Base-by-base conservation (phyloP, 2,888 invertebrate genomes). In the Tineola bisselliella region DNA sequence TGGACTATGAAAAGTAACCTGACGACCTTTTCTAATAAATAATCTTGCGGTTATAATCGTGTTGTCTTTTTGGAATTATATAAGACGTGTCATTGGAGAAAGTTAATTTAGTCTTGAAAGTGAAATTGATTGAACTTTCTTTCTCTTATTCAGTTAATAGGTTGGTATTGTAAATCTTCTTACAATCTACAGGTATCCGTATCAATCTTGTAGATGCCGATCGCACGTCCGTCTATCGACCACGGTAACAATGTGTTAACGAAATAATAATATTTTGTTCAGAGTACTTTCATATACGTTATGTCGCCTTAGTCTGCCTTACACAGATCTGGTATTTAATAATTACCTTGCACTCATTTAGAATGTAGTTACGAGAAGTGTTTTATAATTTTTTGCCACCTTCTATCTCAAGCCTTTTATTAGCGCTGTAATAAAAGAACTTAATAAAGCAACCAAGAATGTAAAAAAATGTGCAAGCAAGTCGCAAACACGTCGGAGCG, bases 71-170 rank as follows among this genome's bases (percentile, higher is more conserved):
- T 71, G 75, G 71, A 81, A 30, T 86, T 87, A 81, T 71, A 76
- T 83, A 86, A 87, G 75, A 83, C 84, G 79, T 87, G 86, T 86
- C 87, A 84, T 75, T 81, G 79, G 86, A 81, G 87, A 87, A 87
- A 87, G 87, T 86, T 84, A 84, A 86, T 84, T 86, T 86, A 84
- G 84, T 84, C 86, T 84, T 87, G 84, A 86, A 87, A 86, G 87
- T 84, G 84, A 87, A 87, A 87, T 87, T 86, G 84, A 87, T 86
- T 84, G 79, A 78, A 83, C 82, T 83, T 84, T 87, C 86, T 81
- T 87, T 84, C 75, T 81, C 81, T 84, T 83, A 79, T 77, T 76
- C 77, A 77, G 81, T 81, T 83, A 75, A 79, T 77, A 82, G 77
- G 73, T 76, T 75, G 58, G 15, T 58, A 58, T 33, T 56, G 56